Percentiles rank a stretch among this genome's conserved stretches.
phyloP scores from a whole-genome alignment of 2,797 vertebrate species.

The Ptychobarbus kaznakovi region DNA sequence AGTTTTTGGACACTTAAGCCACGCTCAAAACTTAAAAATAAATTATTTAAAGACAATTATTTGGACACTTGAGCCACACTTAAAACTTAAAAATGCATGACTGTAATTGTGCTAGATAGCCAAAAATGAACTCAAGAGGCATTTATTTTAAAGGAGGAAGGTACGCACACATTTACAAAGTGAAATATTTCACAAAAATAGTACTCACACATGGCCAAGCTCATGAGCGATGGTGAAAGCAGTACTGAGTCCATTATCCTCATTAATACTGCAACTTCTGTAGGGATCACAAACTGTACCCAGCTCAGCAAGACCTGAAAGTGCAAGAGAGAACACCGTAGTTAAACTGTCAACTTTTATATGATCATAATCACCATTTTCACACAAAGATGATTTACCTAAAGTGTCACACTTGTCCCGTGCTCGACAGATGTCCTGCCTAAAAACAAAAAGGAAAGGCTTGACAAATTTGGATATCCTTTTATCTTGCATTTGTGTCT shows the following conservation, averaged over 20 bases:
- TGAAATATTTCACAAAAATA: conserved; percentile 13
- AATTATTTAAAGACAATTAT: background rate
- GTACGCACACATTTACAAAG: background rate
- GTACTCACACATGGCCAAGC: conserved; percentile 97
- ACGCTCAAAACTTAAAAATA: background rate
- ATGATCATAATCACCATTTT: conserved; percentile 13
- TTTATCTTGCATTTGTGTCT: background rate
- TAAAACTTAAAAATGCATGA: background rate
- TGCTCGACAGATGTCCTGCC: conserved; percentile 98
- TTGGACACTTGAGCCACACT: background rate
- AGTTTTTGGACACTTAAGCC: conserved; percentile 15
- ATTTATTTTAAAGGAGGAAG: background rate
- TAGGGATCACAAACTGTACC: conserved; percentile 97
- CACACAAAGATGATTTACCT: conserved; percentile 12
- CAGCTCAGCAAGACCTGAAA: conserved; percentile 92
- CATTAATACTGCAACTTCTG: conserved; percentile 97
- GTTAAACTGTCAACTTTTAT: background rate
- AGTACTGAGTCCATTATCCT: conserved; percentile 96
- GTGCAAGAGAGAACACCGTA: background rate
- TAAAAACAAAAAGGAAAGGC: conserved; percentile 66
- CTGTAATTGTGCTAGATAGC: background rate
- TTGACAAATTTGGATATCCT: background rate
- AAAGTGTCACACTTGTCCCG: conserved; percentile 93
- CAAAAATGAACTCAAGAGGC: background rate
- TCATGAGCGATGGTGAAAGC: conserved; percentile 98